Conservation (phyloP, 2,113 vertebrate genomes). For the Sula dactylatra region DNA sequence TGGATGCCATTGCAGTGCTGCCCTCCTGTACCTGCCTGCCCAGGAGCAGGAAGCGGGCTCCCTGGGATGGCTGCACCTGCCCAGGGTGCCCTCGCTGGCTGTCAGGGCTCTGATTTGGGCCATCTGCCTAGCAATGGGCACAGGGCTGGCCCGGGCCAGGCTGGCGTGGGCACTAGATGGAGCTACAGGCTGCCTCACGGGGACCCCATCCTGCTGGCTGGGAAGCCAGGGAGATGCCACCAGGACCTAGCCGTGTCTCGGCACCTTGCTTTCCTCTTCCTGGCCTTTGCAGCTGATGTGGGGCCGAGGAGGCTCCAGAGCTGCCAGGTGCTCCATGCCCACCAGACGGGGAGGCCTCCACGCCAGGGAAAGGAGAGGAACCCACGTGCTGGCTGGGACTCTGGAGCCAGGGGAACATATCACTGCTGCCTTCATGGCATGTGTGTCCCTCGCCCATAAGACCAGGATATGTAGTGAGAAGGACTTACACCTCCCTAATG, state of each 20-base stretch:
- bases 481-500: not conserved
- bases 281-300: not conserved
- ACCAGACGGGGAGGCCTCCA: not conserved
- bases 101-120: not conserved
- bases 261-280: not conserved
- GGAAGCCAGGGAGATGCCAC: not conserved
- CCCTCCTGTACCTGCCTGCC: not conserved
- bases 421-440: not conserved
- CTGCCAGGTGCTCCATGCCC: not conserved
- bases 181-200: slow-evolving; percentile 22
- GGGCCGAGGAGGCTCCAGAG: not conserved
- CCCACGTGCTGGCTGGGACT: too few relatives aligned
- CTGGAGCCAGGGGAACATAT: not conserved
- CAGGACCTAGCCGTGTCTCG: not conserved
- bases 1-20: not conserved
- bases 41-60: not conserved
- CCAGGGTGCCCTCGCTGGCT: not conserved
- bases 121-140: not conserved
- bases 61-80: not conserved
- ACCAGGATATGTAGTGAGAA: not conserved
- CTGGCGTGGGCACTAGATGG: slow-evolving; percentile 10
- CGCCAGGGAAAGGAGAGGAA: not conserved
- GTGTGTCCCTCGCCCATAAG: not conserved
- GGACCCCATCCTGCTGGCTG: not conserved
- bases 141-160: not conserved